These are phyloP conservation scores for Acanthoscelides obtectus DNA, from an alignment of 2,888 invertebrate species.

Conservation along the genomic window DNA sequence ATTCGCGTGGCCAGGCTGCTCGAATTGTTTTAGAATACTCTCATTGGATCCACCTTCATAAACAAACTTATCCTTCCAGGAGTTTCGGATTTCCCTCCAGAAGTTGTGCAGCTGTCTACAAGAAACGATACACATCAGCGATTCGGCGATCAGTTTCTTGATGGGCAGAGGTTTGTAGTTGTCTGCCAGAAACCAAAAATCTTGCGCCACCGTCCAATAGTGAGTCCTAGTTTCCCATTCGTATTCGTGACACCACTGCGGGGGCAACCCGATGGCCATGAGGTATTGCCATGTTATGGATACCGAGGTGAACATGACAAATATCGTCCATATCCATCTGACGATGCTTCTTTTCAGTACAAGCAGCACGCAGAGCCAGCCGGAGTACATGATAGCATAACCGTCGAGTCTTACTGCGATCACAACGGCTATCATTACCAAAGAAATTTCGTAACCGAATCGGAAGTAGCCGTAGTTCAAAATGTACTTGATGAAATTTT, in stretches of 20 bases:
- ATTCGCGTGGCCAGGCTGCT: neutral
- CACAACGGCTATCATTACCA: neutral
- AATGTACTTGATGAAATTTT: neutral
- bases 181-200: neutral
- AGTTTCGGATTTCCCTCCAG: neutral
- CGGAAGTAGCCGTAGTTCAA: neutral
- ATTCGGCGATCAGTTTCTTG: neutral
- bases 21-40: neutral
- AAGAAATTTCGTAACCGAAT: neutral
- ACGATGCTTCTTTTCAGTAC: neutral
- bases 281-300: neutral
- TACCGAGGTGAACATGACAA: neutral
- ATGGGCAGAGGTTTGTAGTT: neutral
- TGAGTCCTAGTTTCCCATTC: neutral
- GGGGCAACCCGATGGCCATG: neutral
- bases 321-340: neutral
- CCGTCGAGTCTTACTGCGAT: neutral
- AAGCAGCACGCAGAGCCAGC: neutral
- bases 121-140: neutral
- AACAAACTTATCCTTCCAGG: neutral
- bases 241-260: neutral
- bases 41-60: neutral
- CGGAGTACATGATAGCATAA: neutral
- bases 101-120: neutral
- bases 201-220: neutral